Base-by-base conservation (phyloP, 2,888 invertebrate genomes). In the Helleia helle region DNA sequence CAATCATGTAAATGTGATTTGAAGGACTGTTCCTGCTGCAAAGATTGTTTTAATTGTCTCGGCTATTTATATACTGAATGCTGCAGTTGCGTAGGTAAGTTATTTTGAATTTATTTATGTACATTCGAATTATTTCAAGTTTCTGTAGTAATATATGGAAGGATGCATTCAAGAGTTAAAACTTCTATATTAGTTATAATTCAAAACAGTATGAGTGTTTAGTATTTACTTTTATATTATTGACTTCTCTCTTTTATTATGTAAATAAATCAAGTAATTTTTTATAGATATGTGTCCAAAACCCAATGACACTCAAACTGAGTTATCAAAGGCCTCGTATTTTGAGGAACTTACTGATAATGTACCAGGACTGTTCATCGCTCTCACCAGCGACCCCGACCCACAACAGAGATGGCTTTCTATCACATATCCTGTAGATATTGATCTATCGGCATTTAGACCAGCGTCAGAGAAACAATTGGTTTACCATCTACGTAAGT, bases 1-100 rank as follows among this genome's bases (percentile, higher is more conserved):
- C 95, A 96, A 70, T 94, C 96, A 38, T 98, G 98, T 83, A 96
- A 96, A 72, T 98, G 98, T 76, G 96, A 97, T 69, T 86, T 95
- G 58, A 92, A 91, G 62, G 94, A 94, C 68, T 96, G 96, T 66
- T 92, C 94, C n/a, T 97, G 97, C 68, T 97, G 96, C 80, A 93
- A 93, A 60, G 96, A 97, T 66, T 98, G 98, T 63, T 93, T 92
- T 57, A 92, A 90, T 62, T 98, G 98, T 65, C 87, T 98, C 43
- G 93, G 92, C 52, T 91, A 92, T 59, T 87, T 96, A 38, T 97
- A 95, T 73, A 91, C 90, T 51, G 96, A 97, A 73, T 98, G 98
- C 77, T 98, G 98, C 68, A 96, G 96, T 40, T 98, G 97, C 86
- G 96, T 98, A 57, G 97, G 98, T 97, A 84, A 90, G 94, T 18